Evolutionary conservation across 1,140 invertebrate species (phyloP).

Genomic region (Brachystomella parvula): DNA sequence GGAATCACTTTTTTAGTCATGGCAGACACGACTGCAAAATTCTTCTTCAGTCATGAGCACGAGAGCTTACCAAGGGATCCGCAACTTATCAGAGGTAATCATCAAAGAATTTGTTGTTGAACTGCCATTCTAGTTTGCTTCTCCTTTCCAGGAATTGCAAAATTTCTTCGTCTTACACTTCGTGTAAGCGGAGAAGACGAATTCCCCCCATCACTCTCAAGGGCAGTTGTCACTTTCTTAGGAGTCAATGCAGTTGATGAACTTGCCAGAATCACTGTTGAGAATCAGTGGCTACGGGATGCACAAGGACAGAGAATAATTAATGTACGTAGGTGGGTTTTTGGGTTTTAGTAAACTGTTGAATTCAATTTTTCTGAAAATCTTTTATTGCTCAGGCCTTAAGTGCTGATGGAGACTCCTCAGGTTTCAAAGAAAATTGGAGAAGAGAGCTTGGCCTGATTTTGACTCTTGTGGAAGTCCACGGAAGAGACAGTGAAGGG

Average conservation of each 20-base stretch:
- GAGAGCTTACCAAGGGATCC: conserved; percentile 20
- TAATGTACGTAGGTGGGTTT: conserved; percentile 20
- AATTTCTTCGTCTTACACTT: conserved; percentile 27
- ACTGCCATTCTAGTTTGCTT: neutral
- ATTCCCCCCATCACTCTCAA: conserved; percentile 25
- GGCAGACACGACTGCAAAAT: conserved; percentile 20
- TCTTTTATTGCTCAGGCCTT: neutral
- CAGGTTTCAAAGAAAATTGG: conserved; percentile 13
- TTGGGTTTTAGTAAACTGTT: neutral
- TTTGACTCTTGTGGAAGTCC: conserved; percentile 24
- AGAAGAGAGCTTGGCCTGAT: conserved; percentile 23
- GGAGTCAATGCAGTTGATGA: conserved; percentile 18
- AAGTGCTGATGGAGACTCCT: neutral
- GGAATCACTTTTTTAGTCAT: conserved; percentile 34
- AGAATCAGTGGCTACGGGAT: conserved; percentile 32
- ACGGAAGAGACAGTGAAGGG: conserved; percentile 20
- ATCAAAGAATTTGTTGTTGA: neutral
- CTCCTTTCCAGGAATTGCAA: conserved; percentile 20
- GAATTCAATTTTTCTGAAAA: neutral
- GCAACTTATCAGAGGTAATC: conserved; percentile 7
- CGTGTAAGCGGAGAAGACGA: conserved; percentile 6
- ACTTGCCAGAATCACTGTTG: conserved; percentile 21
- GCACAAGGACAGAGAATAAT: conserved; percentile 13
- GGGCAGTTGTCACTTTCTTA: conserved; percentile 30
- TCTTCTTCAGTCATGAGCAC: conserved; percentile 27